Conservation (phyloP, 2,797 vertebrate genomes). For the Pseudochromis fuscus region DNA sequence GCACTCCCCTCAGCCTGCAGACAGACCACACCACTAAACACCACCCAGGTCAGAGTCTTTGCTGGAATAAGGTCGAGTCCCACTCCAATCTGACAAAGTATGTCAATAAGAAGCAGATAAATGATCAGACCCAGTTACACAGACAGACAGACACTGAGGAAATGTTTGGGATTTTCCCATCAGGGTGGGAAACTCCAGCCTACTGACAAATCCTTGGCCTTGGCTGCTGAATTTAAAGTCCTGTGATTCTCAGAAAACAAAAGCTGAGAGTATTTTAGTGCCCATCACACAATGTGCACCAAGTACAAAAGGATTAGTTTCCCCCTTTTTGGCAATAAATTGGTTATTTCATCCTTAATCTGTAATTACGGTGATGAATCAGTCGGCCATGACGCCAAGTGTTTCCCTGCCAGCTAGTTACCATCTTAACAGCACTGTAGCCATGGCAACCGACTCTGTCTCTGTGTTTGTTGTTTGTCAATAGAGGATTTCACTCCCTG, state of each 20-base stretch:
- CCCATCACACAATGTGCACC: no score
- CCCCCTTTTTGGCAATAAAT: neutral
- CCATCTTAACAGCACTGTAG: constrained; percentile 6
- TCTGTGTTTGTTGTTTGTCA: constrained; percentile 15
- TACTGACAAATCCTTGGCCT: neutral
- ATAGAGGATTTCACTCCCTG: neutral
- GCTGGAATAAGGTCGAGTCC: neutral
- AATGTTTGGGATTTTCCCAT: constrained; percentile 30
- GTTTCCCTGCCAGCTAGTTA: constrained; percentile 26
- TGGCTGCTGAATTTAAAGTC: neutral
- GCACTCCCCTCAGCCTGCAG: neutral
- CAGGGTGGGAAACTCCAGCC: constrained; percentile 25
- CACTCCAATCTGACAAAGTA: neutral
- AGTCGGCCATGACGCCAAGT: neutral
- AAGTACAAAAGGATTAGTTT: neutral
- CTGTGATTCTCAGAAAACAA: neutral
- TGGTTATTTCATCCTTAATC: neutral
- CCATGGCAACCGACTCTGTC: constrained; percentile 5
- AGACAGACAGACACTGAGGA: constrained; percentile 6
- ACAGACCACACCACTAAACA: constrained; percentile 1
- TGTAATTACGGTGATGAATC: constrained; percentile 21
- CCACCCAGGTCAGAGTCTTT: neutral
- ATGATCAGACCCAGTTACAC: no score
- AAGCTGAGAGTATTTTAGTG: rapidly evolving
- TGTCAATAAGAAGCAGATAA: neutral